Base-by-base conservation (phyloP, 2,113 vertebrate genomes). In the Heterotis niloticus region DNA sequence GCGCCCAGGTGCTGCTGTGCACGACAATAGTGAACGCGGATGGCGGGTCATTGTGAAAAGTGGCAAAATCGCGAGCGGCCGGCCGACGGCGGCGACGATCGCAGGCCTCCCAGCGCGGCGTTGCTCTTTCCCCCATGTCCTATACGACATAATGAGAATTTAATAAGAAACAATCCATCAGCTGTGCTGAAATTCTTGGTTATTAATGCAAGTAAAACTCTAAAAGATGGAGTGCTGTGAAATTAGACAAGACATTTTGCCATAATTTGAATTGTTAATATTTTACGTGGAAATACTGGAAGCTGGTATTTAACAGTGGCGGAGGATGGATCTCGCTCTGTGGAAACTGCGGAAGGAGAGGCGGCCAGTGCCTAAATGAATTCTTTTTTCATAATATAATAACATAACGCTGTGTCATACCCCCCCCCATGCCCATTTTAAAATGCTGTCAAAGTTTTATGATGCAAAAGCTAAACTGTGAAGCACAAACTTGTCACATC, bases 251-350 rank as follows among this genome's bases (percentile, higher is more conserved):
- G 44, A 24, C 24, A 66, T 78, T 78, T 78, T 54, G n/a, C 34
- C 52, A 71, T 69, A 29, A 66, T 64, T 78, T 77, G 51, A 82
- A 76, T 81, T 20, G 75, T 64, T 71, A 23, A 76, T 79, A 77
- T 66, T 64, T 71, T 51, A 81, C 72, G 70, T 71, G 68, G 59
- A 52, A 79, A 77, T 18, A 57, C 57, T 60, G 17, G 51, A 79
- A 23, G 24, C 57, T 66, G 29, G 52, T 71, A 23, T 73, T 81
- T 69, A 80, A 64, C 23, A 59, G 54, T 5, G 9, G 79, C 28
- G 44, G 51, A 72, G 16, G 24, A 65, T 75, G 65, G 10, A 79
- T 76, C 69, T 56, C n/a, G 44, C 59, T 56, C 23, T 65, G 14
- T n/a, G 44, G 26, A 34, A 12, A 17, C 28, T 1, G 24, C 29